phyloP scores from a whole-genome alignment of 2,888 invertebrate genomes.

The Calameuta pallipes region DNA sequence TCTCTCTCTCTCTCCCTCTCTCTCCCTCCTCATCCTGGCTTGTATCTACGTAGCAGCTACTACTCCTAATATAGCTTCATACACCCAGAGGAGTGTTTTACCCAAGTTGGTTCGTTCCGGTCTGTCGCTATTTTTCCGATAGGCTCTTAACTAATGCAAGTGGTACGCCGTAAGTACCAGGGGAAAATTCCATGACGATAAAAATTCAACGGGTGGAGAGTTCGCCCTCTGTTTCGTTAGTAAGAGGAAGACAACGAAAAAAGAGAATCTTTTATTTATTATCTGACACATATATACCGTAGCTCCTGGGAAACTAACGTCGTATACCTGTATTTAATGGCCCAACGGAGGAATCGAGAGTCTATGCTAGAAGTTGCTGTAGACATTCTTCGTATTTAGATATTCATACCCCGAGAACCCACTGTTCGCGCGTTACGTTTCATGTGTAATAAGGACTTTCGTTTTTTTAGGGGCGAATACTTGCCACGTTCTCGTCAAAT shows the following conservation, averaged over 20 bases:
- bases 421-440: background rate
- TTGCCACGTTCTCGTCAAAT: background rate
- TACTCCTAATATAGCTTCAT: constrained; percentile 44
- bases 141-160: constrained; percentile 53
- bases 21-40: constrained; percentile 19
- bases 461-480: background rate
- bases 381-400: background rate
- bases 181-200: constrained; percentile 33
- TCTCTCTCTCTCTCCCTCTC: no score
- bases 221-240: background rate
- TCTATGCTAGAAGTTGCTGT: background rate
- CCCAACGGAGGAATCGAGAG: background rate
- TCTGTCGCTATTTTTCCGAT: constrained; percentile 50
- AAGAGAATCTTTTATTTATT: background rate
- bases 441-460: background rate
- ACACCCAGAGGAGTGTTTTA: constrained; percentile 49
- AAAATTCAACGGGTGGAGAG: background rate
- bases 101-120: constrained; percentile 44
- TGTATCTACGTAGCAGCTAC: constrained; percentile 24
- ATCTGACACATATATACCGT: background rate
- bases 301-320: background rate
- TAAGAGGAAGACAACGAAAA: background rate
- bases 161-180: constrained; percentile 19
- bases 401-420: background rate
- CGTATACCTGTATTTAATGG: background rate